Evolutionary conservation across 1,140 invertebrate species (phyloP).

Genomic region (honey bee (Apis mellifera)): DNA sequence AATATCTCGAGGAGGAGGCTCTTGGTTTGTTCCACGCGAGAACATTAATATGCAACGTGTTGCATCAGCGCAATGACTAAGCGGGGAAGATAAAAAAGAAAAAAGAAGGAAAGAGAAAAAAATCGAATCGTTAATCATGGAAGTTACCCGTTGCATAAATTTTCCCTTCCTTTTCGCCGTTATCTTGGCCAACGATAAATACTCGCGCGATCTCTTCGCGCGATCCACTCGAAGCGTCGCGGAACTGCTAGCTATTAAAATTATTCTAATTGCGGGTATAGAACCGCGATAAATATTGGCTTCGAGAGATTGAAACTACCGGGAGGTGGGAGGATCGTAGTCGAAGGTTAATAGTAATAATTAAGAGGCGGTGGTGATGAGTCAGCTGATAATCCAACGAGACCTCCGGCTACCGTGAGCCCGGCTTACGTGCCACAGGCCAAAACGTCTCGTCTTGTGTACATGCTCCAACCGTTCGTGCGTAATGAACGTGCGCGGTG

Average conservation of each 20-base stretch:
- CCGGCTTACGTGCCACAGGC: slow-evolving; percentile 10
- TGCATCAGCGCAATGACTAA: neutral
- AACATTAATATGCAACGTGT: neutral
- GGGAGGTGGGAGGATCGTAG: slow-evolving; percentile 22
- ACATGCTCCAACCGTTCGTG: neutral
- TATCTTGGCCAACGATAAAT: slow-evolving; percentile 5
- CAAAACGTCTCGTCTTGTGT: neutral
- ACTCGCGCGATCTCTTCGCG: neutral
- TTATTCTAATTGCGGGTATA: slow-evolving; percentile 10
- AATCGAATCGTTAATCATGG: neutral
- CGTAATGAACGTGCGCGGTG: neutral
- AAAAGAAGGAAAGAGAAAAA: too few species aligned
- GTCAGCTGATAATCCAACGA: slow-evolving; percentile 49
- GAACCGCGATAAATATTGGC: slow-evolving; percentile 7
- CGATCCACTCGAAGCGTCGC: neutral
- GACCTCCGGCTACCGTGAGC: slow-evolving; percentile 45
- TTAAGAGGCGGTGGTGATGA: slow-evolving; percentile 54
- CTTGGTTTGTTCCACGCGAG: neutral
- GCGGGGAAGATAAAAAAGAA: too few species aligned
- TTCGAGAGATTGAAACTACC: neutral
- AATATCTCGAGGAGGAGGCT: neutral
- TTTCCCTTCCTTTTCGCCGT: neutral
- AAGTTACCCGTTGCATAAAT: neutral
- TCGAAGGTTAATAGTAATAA: slow-evolving; percentile 52
- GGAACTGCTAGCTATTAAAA: neutral